Percentiles rank a stretch among this genome's conserved stretches.
Conservation (phyloP, 2,113 vertebrate genomes). For the Megalops atlanticus region DNA sequence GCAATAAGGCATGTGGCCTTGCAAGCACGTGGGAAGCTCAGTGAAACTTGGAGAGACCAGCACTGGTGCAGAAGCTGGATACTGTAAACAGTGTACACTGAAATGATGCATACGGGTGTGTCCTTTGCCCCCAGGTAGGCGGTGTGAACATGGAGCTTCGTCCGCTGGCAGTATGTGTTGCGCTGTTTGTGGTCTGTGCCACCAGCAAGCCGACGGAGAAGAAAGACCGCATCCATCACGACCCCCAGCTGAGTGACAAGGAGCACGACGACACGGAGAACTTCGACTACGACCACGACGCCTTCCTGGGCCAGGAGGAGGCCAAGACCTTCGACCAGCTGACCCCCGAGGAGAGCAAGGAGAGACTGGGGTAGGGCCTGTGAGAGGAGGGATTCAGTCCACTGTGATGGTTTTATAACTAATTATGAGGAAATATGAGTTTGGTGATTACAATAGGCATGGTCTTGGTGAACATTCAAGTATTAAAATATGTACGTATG, state of each 20-base stretch:
- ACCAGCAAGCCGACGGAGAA: conserved; percentile 91
- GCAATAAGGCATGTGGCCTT: too few species aligned
- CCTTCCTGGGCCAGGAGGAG: conserved; percentile 92
- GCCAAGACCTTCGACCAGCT: conserved; percentile 97
- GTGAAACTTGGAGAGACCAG: background rate
- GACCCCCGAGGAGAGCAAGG: conserved; percentile 96
- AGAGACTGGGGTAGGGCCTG: conserved; percentile 89
- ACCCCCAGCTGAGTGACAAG: conserved; percentile 83
- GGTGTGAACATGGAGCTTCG: conserved; percentile 71
- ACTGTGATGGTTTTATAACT: too few species aligned
- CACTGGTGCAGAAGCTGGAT: background rate
- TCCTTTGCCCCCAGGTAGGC: background rate
- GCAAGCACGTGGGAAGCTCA: too few species aligned
- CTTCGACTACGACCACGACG: conserved; percentile 98
- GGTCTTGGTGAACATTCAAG: too few species aligned
- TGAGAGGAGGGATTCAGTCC: background rate
- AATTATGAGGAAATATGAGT: background rate
- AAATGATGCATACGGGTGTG: background rate
- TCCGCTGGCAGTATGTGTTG: conserved; percentile 79
- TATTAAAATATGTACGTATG: too few species aligned
- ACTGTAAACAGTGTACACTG: background rate
- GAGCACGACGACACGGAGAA: conserved; percentile 84
- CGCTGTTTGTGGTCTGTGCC: conserved; percentile 76
- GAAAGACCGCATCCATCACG: conserved; percentile 89
- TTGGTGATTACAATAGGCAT: too few species aligned